These are phyloP conservation scores for Cabera pusaria DNA, from an alignment of 2,888 invertebrate genomes.

Conservation along the genomic window DNA sequence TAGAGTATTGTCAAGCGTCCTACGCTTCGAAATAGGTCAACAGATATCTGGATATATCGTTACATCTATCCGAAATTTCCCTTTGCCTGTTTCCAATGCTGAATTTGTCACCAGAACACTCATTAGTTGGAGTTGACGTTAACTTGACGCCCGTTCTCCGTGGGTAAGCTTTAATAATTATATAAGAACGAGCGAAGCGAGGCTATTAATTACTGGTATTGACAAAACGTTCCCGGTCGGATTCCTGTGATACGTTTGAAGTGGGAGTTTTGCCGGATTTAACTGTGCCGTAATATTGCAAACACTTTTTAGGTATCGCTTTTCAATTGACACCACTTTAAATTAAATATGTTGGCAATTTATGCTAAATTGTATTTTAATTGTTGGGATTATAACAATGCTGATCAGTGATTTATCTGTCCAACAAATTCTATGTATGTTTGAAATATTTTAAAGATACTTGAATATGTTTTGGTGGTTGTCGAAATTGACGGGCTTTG, in stretches of 20 bases:
- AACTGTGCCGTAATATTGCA: slow-evolving; percentile 36
- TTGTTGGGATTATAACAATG: too few relatives aligned
- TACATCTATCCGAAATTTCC: slow-evolving; percentile 56
- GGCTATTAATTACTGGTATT: slow-evolving; percentile 76
- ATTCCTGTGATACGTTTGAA: slow-evolving; percentile 47
- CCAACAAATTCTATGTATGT: too few relatives aligned
- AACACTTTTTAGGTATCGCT: slow-evolving; percentile 31
- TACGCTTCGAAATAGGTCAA: slow-evolving; percentile 33
- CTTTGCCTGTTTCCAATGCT: slow-evolving; percentile 53
- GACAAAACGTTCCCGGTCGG: slow-evolving; percentile 61
- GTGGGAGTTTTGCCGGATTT: slow-evolving; percentile 52
- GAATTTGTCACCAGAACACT: slow-evolving; percentile 76
- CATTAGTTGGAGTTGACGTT: slow-evolving; percentile 78
- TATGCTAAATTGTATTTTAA: too few relatives aligned
- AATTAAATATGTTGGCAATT: neutral
- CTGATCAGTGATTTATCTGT: too few relatives aligned
- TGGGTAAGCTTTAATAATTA: slow-evolving; percentile 75
- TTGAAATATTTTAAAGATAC: too few relatives aligned
- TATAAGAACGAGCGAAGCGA: slow-evolving; percentile 60
- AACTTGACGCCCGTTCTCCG: slow-evolving; percentile 71
- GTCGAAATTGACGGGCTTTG: slow-evolving; percentile 4
- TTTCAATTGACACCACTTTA: slow-evolving; percentile 15
- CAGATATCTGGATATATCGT: slow-evolving; percentile 36
- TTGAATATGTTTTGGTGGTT: too few relatives aligned
- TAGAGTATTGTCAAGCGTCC: slow-evolving; percentile 24